Evolutionary conservation across 2,113 vertebrate genomes (phyloP), one percentile per base, ranked within the genome.

Genomic region (Caranx ignobilis): DNA sequence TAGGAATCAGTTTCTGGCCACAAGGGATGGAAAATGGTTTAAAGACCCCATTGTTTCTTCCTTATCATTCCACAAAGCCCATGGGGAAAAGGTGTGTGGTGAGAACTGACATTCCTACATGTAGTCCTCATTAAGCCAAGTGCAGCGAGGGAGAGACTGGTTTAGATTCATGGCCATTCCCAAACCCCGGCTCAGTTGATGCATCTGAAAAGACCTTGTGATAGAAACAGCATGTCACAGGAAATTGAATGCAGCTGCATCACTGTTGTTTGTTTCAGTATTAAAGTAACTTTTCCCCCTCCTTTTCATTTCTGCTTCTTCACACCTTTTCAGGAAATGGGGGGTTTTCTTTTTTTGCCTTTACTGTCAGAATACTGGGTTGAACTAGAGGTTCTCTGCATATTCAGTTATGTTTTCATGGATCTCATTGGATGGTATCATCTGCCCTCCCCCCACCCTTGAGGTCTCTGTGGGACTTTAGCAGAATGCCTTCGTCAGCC

Each of bases 171-270:
- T 66, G 79, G 83, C 81, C 90, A 81, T 90, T 86, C 88, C 65
- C 80, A 84, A 85, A 85, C 67, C 88, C 81, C 84, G 21, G 73
- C 73, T 84, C 86, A 52, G 56, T 80, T 64, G 85, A 48, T 83
- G 91, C 73, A 89, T 91, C 88, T 90, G 85, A 89, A 85, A 81
- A 74, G 88, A 89, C 75, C 89, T 85, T 73, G 67, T 90, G 91
- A 92, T 92, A 68, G 89, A 88, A 93, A 90, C 84, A 85, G 86
- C 91, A 90, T 90, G 90, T 71, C 45, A 69, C 74, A 91, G 92
- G 91, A 94, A 92, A 93, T 93, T 87, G 82, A 92, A 90, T 52
- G 73, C 91, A 92, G 90, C 90, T 93, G 91, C 82, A 66, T 71
- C 67, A 54, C 75, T 77, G 70, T 88, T 88, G 89, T 89, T 89